Conservation (phyloP, 2,888 invertebrate genomes). For the Ochropleura plecta region DNA sequence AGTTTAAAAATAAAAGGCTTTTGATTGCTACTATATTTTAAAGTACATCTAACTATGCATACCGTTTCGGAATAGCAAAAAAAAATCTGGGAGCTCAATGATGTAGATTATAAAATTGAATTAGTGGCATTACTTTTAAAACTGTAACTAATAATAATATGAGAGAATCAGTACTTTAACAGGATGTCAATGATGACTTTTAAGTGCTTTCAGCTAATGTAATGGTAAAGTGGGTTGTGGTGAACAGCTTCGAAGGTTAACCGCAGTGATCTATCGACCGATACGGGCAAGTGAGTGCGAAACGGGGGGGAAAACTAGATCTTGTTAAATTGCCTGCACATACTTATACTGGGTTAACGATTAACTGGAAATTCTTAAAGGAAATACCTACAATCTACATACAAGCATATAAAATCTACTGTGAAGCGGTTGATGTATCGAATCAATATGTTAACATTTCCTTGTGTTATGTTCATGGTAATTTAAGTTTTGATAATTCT, state of each 20-base stretch:
- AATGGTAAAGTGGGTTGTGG: conserved; percentile 48
- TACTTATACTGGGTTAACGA: conserved; percentile 4
- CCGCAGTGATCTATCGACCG: conserved; percentile 46
- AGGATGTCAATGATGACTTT: conserved; percentile 54
- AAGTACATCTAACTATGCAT: not conserved
- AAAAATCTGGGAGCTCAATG: not conserved
- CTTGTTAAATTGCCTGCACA: conserved; percentile 17
- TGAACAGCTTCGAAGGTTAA: conserved; percentile 34
- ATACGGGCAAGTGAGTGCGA: conserved; percentile 24
- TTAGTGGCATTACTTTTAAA: conserved; percentile 17
- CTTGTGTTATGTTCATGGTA: not conserved
- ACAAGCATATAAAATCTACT: not conserved
- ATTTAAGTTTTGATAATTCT: conserved; percentile 3
- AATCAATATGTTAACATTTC: not conserved
- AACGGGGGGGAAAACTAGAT: conserved; percentile 6
- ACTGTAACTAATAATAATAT: conserved; percentile 23
- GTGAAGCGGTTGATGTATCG: not conserved
- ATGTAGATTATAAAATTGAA: not conserved
- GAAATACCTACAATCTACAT: conserved; percentile 5
- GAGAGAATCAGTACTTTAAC: conserved; percentile 11
- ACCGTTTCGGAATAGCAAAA: not conserved
- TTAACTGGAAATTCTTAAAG: conserved; percentile 5
- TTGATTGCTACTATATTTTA: not conserved
- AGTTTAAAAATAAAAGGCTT: not conserved
- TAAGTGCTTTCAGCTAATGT: conserved; percentile 44